Base-by-base conservation (phyloP, 2,797 vertebrate species). In the Chelmon rostratus region DNA sequence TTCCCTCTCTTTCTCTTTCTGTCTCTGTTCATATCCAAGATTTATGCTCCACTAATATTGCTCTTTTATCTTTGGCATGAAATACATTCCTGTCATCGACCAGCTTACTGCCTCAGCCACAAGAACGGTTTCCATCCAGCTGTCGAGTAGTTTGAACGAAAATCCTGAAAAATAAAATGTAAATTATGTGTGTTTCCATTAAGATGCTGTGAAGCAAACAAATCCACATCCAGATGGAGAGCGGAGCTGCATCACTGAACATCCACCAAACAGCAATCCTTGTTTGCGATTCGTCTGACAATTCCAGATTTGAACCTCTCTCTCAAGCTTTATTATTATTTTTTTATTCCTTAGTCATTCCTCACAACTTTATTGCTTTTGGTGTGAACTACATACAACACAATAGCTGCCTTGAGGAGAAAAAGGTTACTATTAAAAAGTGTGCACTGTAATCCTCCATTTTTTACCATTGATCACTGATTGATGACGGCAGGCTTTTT, bases 41-140 rank as follows among this genome's bases (percentile, higher is more conserved):
- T 83, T 84, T 73, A 83, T 76, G 53, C 44, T 25, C 6, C 28
- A 7, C 42, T 46, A 68, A 75, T 70, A 68, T 72, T 68, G 19
- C 42, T 68, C 68, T 85, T 87, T 86, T 61, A 80, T 90, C 75
- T 80, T 56, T 64, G 64, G 67, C 63, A 75, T 42, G 28, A 82
- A 72, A 67, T 52, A 47, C 53, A 31, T 25, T 78, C 53, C 65
- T 82, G 78, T 76, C 78, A 38, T 76, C 61, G 46, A 23, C 50
- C 12, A 53, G 44, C 25, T 62, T 1, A 9, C 50, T 44, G 67
- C 52, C 56, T 68, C 47, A 19, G 78, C 66, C 72, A 40, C 68
- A 63, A 44, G 37, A 75, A 56, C 10, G 0, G 1, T 50, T 73
- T 78, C 68, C 46, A 69, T 53, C 19, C 25, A 67, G 47, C 49